Base-by-base conservation (phyloP, 2,888 invertebrate species). In the Philereme transversata region DNA sequence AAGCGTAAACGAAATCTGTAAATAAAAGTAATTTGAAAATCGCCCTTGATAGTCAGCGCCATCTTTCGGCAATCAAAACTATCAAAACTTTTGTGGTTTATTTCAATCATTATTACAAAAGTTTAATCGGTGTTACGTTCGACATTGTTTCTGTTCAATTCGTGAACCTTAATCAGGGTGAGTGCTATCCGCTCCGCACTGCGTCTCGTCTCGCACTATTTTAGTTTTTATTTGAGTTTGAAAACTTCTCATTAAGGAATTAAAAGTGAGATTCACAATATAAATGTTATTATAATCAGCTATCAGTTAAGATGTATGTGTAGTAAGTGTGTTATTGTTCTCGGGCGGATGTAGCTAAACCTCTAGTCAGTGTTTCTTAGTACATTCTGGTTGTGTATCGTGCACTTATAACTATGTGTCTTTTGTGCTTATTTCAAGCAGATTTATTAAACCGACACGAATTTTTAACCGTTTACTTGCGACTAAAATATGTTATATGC, bases 261-360 rank as follows among this genome's bases (percentile, higher is more conserved):
- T 62, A 54, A 57, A 65, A 72, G 73, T 77, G 61, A 65, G 57
- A 67, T 71, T 74, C 72, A 65, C 76, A 65, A 62, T 56, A 63
- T 82, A 61, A 72, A 79, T 81, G 78, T 83, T 35, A 51, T 53
- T 41, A 48, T 57, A 76, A 75, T 71, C 73, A 62, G 67, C 60
- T 79, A 76, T 71, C 55, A 67, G 54, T 70, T 77, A 79, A 77
- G 75, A 70, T 80, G 70, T 74, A 76, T 80, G 74, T 84, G 83
- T 78, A 82, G 82, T 81, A 33, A 45, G 57, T 60, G 55, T 55
- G 34, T 56, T 56, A 76, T 75, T 76, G 71, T 72, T 72, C 71
- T 74, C 79, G 74, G 82, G 77, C 75, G 63, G 70, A 72, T 85
- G 85, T 86, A 85, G 85, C 83, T 82, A 76, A 76, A 35, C 47